Evolutionary conservation across 2,797 vertebrate genomes (phyloP), one percentile per base, ranked within the genome.

Genomic region (Gymnopithys bicolor): DNA sequence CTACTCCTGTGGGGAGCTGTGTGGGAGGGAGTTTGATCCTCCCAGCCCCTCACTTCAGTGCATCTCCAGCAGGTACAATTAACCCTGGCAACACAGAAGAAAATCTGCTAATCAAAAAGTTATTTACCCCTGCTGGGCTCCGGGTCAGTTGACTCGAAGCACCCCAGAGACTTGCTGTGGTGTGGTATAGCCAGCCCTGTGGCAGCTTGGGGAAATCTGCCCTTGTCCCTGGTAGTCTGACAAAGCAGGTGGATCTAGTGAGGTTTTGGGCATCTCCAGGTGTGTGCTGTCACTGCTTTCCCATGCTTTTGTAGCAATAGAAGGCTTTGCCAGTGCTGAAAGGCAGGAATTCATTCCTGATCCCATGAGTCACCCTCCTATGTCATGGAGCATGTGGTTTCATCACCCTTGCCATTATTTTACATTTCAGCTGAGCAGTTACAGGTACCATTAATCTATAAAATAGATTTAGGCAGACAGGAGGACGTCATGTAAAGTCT

Each of bases 391-490:
- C 33, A 0, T 90, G 83, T 1, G 45, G 68, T 93, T 96, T 91
- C 71, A 84, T 89, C 92, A 92, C 89, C 86, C 84, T 88, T 84
- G 84, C 82, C 59, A 66, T 96, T 89, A 95, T 97, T 93, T 86
- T 91, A 95, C 85, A 81, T 96, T 94, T 92, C 94, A 94, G 58
- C 46, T 82, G 75, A 87, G 82, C 71, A 94, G 95, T 75, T 92
- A 59, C 94, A 97, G 94, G 96, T 97, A 89, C 93, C 89, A 96
- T 97, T 95, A 96, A 97, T 97, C 95, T 93, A 59, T 92, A 89
- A 95, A 94, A 93, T 86, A 96, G 78, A 90, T 81, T 73, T 69
- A 68, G 62, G 84, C 94, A 96, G 90, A 93, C 89, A 91, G 83
- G 69, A 82, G 90, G 83, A 95, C 76, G 64, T 95, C 85, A 91